Conservation (phyloP, 2,113 vertebrate genomes). For the Phylloscopus trochilus region DNA sequence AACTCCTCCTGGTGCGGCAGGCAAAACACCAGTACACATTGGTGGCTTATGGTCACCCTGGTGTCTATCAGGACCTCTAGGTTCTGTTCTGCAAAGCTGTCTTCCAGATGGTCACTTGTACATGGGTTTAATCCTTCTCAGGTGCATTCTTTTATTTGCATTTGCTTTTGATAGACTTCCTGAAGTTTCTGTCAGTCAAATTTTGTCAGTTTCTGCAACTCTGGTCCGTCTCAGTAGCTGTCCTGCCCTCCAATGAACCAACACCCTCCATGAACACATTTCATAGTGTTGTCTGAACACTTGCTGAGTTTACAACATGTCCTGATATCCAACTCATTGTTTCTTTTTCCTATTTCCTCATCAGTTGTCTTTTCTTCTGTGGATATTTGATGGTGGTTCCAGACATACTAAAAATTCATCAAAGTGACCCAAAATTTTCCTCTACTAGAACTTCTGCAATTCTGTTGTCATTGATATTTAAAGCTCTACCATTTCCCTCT, state of each 20-base stretch:
- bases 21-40: fast-evolving
- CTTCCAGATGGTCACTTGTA: neutral
- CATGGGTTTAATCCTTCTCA: neutral
- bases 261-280: fast-evolving
- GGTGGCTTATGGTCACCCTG: neutral
- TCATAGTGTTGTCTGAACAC: neutral
- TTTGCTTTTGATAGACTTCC: neutral
- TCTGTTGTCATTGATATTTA: neutral
- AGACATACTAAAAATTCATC: neutral
- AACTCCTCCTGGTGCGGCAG: neutral
- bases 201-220: neutral
- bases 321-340: neutral
- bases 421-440: neutral
- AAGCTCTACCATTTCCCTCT: neutral
- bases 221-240: neutral
- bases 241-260: neutral
- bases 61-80: neutral
- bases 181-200: neutral
- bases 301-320: neutral
- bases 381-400: neutral
- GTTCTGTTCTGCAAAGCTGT: neutral
- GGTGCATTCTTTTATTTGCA: neutral
- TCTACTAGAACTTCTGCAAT: neutral
- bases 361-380: neutral
- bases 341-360: neutral